These are phyloP conservation scores for Phalacrocorax aristotelis DNA, from an alignment of 2,113 vertebrate species.

Conservation along the genomic window DNA sequence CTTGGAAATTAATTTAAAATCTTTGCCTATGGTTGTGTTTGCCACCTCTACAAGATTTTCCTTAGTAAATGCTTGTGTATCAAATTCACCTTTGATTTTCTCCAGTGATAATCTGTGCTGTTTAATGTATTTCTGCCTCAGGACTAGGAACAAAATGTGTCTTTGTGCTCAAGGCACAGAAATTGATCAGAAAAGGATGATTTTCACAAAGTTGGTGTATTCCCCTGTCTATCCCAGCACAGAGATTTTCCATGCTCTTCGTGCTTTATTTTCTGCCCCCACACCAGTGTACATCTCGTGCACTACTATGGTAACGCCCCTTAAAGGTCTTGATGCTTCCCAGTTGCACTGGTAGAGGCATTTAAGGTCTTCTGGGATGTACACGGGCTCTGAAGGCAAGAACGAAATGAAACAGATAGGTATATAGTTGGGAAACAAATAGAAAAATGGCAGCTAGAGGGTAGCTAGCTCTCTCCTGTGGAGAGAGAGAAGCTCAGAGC, in stretches of 20 bases:
- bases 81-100: slow-evolving; percentile 27
- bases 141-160: background rate
- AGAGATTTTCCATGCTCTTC: background rate
- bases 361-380: background rate
- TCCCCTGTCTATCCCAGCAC: background rate
- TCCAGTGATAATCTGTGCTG: slow-evolving; percentile 10
- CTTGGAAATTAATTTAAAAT: slow-evolving; percentile 74
- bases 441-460: background rate
- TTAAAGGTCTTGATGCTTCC: background rate
- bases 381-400: background rate
- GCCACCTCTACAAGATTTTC: slow-evolving; percentile 37
- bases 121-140: background rate
- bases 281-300: background rate
- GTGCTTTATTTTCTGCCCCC: background rate
- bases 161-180: background rate
- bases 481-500: background rate
- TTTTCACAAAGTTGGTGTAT: background rate
- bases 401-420: background rate
- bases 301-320: background rate
- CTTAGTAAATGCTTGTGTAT: slow-evolving; percentile 5
- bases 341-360: background rate
- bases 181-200: background rate
- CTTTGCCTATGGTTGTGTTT: slow-evolving; percentile 64
- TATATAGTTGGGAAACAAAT: background rate
- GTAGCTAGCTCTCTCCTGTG: too few relatives aligned